Conservation (phyloP, 1,140 invertebrate species). For the Drosophila santomea region DNA sequence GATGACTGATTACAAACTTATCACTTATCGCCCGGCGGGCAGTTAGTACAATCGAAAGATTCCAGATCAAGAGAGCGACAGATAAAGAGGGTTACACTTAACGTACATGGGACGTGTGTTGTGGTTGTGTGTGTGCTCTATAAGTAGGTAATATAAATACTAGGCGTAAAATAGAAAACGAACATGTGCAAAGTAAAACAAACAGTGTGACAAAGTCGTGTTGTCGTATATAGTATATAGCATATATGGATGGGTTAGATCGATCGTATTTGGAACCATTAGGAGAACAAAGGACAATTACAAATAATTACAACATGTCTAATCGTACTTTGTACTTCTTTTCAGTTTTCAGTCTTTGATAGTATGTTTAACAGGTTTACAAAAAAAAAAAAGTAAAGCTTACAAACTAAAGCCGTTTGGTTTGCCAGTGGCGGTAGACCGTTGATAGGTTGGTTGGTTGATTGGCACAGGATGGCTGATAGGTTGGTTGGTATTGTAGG, state of each 20-base stretch:
- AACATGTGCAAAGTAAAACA: conserved; percentile 69
- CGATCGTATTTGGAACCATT: conserved; percentile 73
- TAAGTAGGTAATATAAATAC: conserved; percentile 56
- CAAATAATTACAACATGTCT: conserved; percentile 61
- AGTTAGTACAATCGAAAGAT: conserved; percentile 71
- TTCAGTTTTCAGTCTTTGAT: conserved; percentile 28
- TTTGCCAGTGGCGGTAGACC: conserved; percentile 72
- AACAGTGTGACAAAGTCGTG: conserved; percentile 67
- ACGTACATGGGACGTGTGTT: conserved; percentile 56
- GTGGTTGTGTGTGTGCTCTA: conserved; percentile 34
- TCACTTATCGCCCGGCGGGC: conserved; percentile 48
- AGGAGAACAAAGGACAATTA: conserved; percentile 68
- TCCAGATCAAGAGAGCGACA: conserved; percentile 56
- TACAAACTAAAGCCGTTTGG: conserved; percentile 75
- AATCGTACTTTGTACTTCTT: conserved; percentile 16
- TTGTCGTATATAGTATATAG: conserved; percentile 48
- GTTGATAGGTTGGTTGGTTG: conserved; percentile 52
- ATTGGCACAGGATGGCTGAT: conserved; percentile 52
- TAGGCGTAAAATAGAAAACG: conserved; percentile 54
- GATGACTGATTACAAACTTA: conserved; percentile 62
- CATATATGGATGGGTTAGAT: conserved; percentile 70
- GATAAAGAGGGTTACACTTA: conserved; percentile 60
- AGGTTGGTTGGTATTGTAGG: conserved; percentile 56
- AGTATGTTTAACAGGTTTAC: conserved; percentile 56
- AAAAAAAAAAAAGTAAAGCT: conserved; percentile 53